Evolutionary conservation across 2,113 vertebrate genomes (phyloP), one percentile per base, ranked within the genome.

Genomic region (Atractosteus spatula): DNA sequence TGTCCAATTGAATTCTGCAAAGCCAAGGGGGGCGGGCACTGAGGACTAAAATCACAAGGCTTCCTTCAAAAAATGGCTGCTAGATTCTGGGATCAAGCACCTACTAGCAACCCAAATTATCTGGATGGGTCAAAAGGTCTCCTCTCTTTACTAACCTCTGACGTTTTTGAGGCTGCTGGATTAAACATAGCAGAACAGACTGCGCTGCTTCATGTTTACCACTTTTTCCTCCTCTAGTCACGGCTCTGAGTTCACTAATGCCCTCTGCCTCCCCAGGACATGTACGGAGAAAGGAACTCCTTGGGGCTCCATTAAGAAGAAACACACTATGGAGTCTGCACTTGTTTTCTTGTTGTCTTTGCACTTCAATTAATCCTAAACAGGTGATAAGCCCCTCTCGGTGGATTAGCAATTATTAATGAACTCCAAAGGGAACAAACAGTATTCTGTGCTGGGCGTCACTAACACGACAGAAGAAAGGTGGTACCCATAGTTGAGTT

Each of bases 351-450:
- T 54, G 66, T 17, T 51, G 47, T 10, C 17, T 68, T 68, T 51
- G 29, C 66, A 47, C 47, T 55, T 68, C 55, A 68, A 68, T 68
- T 68, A 68, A 55, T 68, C 66, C 47, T 55, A 54, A 14, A 68
- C 66, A 54, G 65, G 17, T 47, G 65, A 68, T 68, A 55, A 68
- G 41, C 14, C 17, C 66, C 45, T 55, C 66, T 42, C 45, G 3
- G 10, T 17, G 47, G n/a, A 68, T 44, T 17, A 68, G 16, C 47
- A 8, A 41, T 68, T 68, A 68, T 68, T 68, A 68, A 68, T 68
- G 66, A 55, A 55, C n/a, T 41, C 17, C 56, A n/a, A 55, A 4
- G 47, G 51, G 3, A 17, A 17, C 7, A 68, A n/a, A 54, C 66
- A 7, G 45, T 3, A 29, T 17, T 3, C 14, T 42, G 4, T 2